Evolutionary conservation across 2,888 invertebrate species (phyloP), one percentile per base, ranked within the genome.

Genomic region (Apeira syringaria): DNA sequence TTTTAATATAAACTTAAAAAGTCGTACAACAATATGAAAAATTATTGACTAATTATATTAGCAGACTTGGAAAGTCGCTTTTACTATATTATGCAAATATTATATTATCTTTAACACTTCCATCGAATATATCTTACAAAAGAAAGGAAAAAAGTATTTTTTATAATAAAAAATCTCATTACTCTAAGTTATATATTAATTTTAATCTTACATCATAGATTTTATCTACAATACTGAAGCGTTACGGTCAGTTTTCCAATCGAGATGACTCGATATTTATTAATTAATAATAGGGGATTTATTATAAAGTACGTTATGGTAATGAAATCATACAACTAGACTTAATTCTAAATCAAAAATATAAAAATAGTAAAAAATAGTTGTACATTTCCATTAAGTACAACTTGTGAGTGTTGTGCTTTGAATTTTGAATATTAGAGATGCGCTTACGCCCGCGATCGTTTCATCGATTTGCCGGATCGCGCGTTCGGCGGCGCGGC

Each of bases 1-100:
- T 94, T 94, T 94, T 94, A 94, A 94, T 94, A 94, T 94, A 94
- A 94, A 94, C 94, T 94, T 94, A 94, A 94, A 94, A 94, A 94
- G 92, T 90, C 93, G 93, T 94, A 94, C 94, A 94, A 94, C 94
- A 94, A 94, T 94, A 94, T 94, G 94, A 94, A 94, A 94, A 94
- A 94, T 94, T 94, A 94, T 94, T 94, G 92, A 93, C 93, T 94
- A 94, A 88, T 94, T 91, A 88, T 91, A 91, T 91, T 91, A 80
- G 92, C 92, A 92, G 92, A 90, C 91, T 92, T 92, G 92, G 92
- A 92, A 91, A 87, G 91, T 92, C 92, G 91, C 91, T 91, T 31
- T 45, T 45, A 45, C 92, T 92, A 92, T 91, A 88, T 85, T 91
- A 89, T 88, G 90, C 90, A 91, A 91, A 92, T 92, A 90, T 91